Base-by-base conservation (phyloP, 2,113 vertebrate genomes). In the Orycteropus afer region DNA sequence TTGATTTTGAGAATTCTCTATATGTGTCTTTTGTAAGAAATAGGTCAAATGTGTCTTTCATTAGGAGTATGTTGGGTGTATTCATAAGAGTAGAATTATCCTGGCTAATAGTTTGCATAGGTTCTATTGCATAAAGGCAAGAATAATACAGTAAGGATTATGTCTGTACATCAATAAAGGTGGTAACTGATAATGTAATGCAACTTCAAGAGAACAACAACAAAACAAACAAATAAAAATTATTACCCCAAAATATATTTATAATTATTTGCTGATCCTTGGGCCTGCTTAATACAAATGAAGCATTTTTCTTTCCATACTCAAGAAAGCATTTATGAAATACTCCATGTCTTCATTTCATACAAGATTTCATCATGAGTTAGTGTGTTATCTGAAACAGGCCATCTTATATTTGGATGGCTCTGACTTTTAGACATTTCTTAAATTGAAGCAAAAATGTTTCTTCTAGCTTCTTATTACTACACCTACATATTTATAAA, bases 371-470 rank as follows among this genome's bases (percentile, higher is more conserved):
- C 51, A 81, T 53, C 67, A 51, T 65, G 63, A 90, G 2, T 7
- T 87, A 45, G 51, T 69, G 40, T 88, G 53, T 84, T 81, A 95
- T 61, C 20, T 76, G 40, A 81, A 3, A 34, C 3, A 88, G 23
- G 6, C 13, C 18, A 76, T 90, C 17, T 4, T 79, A 49, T 37
- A 45, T 82, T 86, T 77, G 6, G 1, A 76, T 27, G 59, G 6
- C 87, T 89, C 20, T 4, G 53, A n/a, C n/a, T n/a, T n/a, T 61
- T 49, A 69, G 69, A 78, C 12, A 77, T 42, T 61, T 78, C 51
- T 95, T 90, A 91, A 86, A 34, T 40, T 63, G n/a, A 91, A 93
- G 22, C 11, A n/a, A 80, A 85, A 92, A 77, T 3, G 22, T 92
- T 45, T 91, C 13, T 89, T 85, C 6, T 6, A 69, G 32, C 4